Percentiles rank a stretch among this genome's conserved stretches.
These are phyloP conservation scores for Tiphia femorata DNA, from an alignment of 2,888 invertebrate genomes.

Conservation along the genomic window DNA sequence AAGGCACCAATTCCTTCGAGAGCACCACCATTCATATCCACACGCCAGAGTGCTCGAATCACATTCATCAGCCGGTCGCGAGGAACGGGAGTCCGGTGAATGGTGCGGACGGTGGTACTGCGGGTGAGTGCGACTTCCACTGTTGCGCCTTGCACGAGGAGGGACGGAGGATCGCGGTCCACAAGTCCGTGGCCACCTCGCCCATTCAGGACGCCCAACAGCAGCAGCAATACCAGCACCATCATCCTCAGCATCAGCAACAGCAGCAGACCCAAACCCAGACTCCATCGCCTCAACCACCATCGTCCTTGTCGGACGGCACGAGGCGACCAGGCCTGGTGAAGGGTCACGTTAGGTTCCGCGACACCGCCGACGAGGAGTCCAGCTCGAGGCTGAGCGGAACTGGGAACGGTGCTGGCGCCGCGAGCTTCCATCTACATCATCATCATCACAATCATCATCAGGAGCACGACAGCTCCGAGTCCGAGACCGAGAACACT, in stretches of 20 bases:
- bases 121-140: slow-evolving; percentile 91
- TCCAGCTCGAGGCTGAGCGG: slow-evolving; percentile 48
- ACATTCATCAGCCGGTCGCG: slow-evolving; percentile 78
- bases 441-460: slow-evolving; percentile 59
- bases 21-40: slow-evolving; percentile 84
- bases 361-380: slow-evolving; percentile 80
- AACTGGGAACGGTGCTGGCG: slow-evolving; percentile 55
- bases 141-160: slow-evolving; percentile 96
- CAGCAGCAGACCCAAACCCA: slow-evolving; percentile 61
- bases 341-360: slow-evolving; percentile 87
- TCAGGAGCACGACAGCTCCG: slow-evolving; percentile 86
- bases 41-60: slow-evolving; percentile 83
- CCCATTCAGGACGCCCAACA: slow-evolving; percentile 86
- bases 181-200: slow-evolving; percentile 93
- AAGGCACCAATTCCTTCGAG: slow-evolving; percentile 75
- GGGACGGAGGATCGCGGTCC: slow-evolving; percentile 90
- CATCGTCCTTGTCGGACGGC: slow-evolving; percentile 68
- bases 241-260: slow-evolving; percentile 58
- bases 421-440: slow-evolving; percentile 64
- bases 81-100: slow-evolving; percentile 77
- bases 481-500: slow-evolving; percentile 94
- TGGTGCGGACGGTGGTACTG: slow-evolving; percentile 70
- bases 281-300: slow-evolving; percentile 76
- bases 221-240: slow-evolving; percentile 58
- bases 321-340: slow-evolving; percentile 71